Conservation (phyloP, 2,797 vertebrate genomes). For the Cephalopachus bancanus region DNA sequence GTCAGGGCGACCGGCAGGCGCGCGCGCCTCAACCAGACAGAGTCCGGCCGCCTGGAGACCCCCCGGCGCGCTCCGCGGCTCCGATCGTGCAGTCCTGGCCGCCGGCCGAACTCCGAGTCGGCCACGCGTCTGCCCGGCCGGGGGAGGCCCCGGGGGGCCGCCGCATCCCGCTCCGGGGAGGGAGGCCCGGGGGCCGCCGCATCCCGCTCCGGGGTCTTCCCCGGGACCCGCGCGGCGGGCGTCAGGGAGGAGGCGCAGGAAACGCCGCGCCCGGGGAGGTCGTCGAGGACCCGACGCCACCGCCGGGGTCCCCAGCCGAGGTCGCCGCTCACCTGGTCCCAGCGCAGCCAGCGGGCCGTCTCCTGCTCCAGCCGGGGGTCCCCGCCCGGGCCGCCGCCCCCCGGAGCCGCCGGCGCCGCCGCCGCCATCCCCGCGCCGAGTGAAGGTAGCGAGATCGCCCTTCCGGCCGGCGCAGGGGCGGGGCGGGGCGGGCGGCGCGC, state of each 20-base stretch:
- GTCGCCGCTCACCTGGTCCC: slow-evolving; percentile 92
- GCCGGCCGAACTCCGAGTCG: too few relatives aligned
- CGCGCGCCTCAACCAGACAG: rapidly evolving
- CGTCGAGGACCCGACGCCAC: not conserved
- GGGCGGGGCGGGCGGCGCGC: not conserved
- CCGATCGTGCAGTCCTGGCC: not conserved
- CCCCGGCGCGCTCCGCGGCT: not conserved
- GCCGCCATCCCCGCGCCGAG: not conserved
- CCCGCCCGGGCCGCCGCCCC: not conserved
- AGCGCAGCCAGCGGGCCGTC: slow-evolving; percentile 91
- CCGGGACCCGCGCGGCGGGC: rapidly evolving
- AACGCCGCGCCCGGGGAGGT: not conserved
- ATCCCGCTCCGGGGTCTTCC: not conserved
- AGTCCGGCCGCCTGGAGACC: rapidly evolving
- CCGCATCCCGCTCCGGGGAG: too few relatives aligned
- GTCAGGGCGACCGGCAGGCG: not conserved
- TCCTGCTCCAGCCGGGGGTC: slow-evolving; percentile 77
- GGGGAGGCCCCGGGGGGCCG: too few relatives aligned
- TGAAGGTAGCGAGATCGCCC: not conserved
- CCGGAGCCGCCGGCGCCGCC: not conserved
- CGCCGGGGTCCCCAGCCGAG: rapidly evolving
- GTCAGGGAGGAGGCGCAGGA: not conserved
- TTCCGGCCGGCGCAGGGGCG: not conserved
- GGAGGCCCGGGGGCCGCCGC: not conserved
- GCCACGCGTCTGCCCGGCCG: too few relatives aligned